A percentile compares a stretch with the other conserved stretches of the same genome.
phyloP scores from a whole-genome alignment of 2,797 vertebrate species.

The Knipowitschia caucasica region DNA sequence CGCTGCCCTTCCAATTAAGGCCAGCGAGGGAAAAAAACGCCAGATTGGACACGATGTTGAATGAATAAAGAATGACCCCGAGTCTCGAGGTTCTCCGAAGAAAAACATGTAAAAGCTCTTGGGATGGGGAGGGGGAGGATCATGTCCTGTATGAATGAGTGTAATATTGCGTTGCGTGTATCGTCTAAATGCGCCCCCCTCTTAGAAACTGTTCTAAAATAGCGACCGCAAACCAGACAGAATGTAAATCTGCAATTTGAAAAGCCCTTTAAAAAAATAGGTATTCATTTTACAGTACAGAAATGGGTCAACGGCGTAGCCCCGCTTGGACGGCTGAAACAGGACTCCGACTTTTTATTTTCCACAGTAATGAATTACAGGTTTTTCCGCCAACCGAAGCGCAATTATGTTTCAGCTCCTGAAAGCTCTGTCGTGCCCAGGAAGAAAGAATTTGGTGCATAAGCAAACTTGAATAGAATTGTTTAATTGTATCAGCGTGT shows the following conservation, averaged over 20 bases:
- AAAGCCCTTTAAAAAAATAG: conserved; percentile 64
- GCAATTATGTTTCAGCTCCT: conserved; percentile 74
- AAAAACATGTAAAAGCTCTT: conserved; percentile 64
- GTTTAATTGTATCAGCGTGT: conserved; percentile 78
- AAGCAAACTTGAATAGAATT: conserved; percentile 71
- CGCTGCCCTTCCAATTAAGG: conserved; percentile 43
- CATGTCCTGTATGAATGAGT: not conserved
- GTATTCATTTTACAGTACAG: conserved; percentile 67
- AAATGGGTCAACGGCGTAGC: conserved; percentile 67
- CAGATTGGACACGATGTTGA: conserved; percentile 58
- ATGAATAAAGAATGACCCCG: conserved; percentile 64
- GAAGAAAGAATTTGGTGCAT: conserved; percentile 71
- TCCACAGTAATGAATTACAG: conserved; percentile 75
- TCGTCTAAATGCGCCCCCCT: conserved; percentile 30
- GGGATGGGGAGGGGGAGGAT: conserved; percentile 26
- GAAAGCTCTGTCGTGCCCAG: conserved; percentile 69
- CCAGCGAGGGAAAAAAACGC: conserved; percentile 58
- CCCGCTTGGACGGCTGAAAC: conserved; percentile 59
- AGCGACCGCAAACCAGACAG: conserved; percentile 76
- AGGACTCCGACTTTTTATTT: conserved; percentile 68
- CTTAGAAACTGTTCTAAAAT: conserved; percentile 67
- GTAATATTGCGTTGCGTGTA: conserved; percentile 12
- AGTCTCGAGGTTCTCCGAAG: conserved; percentile 61
- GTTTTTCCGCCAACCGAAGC: conserved; percentile 67
- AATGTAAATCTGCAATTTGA: conserved; percentile 77